A percentile compares a stretch with the other conserved stretches of the same genome.
phyloP scores from a whole-genome alignment of 2,888 invertebrate genomes.

The Eristalis pertinax region DNA sequence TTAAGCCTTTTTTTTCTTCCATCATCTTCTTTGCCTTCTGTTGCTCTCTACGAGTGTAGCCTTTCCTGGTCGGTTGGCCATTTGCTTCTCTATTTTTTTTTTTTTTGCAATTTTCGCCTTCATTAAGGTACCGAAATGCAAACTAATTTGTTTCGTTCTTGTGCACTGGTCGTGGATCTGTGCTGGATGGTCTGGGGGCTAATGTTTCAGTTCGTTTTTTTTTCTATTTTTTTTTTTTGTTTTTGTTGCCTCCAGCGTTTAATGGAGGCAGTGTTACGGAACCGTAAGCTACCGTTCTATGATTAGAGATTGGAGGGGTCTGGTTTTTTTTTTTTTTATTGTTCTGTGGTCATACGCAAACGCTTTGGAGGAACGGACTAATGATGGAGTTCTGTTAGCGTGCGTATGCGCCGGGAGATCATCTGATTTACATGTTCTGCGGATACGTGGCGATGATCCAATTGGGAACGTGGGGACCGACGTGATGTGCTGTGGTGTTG shows the following conservation, averaged over 20 bases:
- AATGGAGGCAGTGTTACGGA: conserved; percentile 70
- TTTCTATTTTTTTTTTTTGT: background rate
- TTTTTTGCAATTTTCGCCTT: conserved; percentile 39
- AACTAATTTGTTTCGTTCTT: conserved; percentile 57
- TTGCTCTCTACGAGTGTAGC: background rate
- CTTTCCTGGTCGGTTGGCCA: conserved; percentile 17
- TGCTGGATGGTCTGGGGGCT: conserved; percentile 2
- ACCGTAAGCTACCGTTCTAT: conserved; percentile 70
- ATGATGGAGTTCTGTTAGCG: conserved; percentile 41
- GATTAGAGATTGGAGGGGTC: conserved; percentile 37
- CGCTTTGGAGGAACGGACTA: conserved; percentile 53
- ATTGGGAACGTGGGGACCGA: background rate
- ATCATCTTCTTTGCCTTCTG: background rate
- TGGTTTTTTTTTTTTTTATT: conserved; percentile 1
- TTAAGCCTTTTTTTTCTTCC: background rate
- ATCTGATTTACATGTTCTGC: conserved; percentile 3
- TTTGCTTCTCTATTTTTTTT: background rate
- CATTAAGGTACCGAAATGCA: conserved; percentile 69
- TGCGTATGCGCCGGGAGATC: background rate
- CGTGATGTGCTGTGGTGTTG: no score
- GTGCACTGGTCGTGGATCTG: conserved; percentile 29
- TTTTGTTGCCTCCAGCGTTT: conserved; percentile 29
- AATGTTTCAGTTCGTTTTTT: background rate
- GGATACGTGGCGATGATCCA: background rate
- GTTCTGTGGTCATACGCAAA: conserved; percentile 54